These are phyloP conservation scores for Salticus scenicus DNA, from an alignment of 2,888 invertebrate genomes.

Conservation along the genomic window DNA sequence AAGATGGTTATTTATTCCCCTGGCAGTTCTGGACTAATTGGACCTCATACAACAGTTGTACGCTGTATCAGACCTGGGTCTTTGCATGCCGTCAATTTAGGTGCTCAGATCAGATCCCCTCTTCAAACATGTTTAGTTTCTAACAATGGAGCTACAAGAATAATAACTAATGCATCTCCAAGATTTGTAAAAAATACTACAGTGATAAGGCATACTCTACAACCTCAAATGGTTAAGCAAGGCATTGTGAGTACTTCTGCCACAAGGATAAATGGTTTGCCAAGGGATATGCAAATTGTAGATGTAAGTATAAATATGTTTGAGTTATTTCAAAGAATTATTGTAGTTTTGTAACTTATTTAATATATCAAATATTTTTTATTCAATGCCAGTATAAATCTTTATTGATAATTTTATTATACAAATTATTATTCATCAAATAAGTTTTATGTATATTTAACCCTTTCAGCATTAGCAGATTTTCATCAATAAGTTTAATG, in stretches of 20 bases:
- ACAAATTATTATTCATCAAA: too few relatives aligned
- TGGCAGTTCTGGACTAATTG: not conserved
- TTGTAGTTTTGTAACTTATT: too few relatives aligned
- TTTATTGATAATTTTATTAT: too few relatives aligned
- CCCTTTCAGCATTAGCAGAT: too few relatives aligned
- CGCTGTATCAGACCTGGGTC: conserved; percentile 19
- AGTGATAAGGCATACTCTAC: not conserved
- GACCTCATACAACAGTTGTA: conserved; percentile 18
- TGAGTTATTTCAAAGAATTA: too few relatives aligned
- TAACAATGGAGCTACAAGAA: conserved; percentile 28
- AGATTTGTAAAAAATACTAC: conserved; percentile 8
- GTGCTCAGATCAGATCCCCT: conserved; percentile 5
- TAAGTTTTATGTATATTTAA: too few relatives aligned
- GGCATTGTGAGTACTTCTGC: conserved; percentile 37
- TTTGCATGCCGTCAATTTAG: conserved; percentile 25
- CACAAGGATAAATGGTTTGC: conserved; percentile 69
- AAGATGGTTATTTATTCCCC: conserved; percentile 54
- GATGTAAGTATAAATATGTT: conserved; percentile 29
- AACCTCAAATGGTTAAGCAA: conserved; percentile 23
- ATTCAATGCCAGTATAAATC: too few relatives aligned
- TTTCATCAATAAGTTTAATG: too few relatives aligned
- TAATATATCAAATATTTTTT: too few relatives aligned
- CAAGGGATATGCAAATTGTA: conserved; percentile 43
- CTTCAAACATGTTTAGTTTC: conserved; percentile 21
- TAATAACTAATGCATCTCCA: not conserved